These are phyloP conservation scores for Falco punctatus DNA, from an alignment of 2,113 vertebrate genomes.

Conservation along the genomic window DNA sequence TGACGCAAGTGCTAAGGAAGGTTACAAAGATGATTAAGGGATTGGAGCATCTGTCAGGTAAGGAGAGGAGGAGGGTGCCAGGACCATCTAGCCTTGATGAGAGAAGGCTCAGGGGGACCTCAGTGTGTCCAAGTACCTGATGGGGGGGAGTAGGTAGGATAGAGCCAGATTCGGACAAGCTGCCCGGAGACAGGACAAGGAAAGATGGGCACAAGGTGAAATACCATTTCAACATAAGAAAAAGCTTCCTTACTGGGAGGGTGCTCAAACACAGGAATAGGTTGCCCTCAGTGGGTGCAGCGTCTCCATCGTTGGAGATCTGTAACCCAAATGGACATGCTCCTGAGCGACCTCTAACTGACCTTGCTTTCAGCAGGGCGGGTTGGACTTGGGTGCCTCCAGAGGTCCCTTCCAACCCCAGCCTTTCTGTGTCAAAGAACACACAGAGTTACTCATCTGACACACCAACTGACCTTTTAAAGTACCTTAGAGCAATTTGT, in stretches of 20 bases:
- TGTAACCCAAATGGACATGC: fast-evolving
- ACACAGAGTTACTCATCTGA: neutral
- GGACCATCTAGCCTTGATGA: neutral
- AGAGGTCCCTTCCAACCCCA: neutral
- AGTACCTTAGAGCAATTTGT: neutral
- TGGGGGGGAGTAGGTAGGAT: too few species aligned
- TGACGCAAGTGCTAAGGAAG: neutral
- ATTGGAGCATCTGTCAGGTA: neutral
- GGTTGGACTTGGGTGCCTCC: neutral
- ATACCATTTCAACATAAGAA: neutral
- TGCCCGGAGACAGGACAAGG: neutral
- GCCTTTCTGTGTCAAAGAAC: neutral
- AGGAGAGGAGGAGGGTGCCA: neutral
- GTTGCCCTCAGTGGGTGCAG: neutral
- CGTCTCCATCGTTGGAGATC: neutral
- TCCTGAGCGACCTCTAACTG: neutral
- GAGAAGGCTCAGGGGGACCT: neutral
- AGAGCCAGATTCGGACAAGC: neutral
- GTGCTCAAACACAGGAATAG: neutral
- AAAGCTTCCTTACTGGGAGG: neutral
- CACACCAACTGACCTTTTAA: fast-evolving
- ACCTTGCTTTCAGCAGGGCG: neutral
- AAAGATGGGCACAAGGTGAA: neutral
- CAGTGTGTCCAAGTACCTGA: neutral
- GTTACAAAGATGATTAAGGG: neutral